phyloP scores from a whole-genome alignment of 30 jellyfish, hydroid and myxozoan genomes.

The Haliclystus octoradiatus region DNA sequence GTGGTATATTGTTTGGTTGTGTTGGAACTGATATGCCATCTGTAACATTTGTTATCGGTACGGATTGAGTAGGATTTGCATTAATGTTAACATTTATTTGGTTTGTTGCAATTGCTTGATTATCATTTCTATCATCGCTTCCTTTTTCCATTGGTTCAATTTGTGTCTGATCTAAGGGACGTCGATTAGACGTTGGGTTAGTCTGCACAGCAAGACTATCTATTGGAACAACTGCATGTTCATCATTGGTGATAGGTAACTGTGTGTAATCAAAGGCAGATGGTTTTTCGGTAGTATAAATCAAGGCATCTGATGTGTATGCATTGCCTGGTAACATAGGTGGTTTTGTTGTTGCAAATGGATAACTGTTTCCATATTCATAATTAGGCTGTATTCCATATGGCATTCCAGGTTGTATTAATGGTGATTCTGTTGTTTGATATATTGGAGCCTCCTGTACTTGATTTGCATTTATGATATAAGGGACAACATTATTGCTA shows the following conservation, averaged over 20 bases:
- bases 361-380: not conserved
- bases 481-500: not conserved
- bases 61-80: not conserved
- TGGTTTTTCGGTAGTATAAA: not conserved
- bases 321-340: not conserved
- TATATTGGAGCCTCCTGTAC: not conserved
- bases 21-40: too few relatives aligned
- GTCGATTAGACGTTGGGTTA: not conserved
- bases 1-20: too few relatives aligned
- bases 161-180: not conserved
- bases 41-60: too few relatives aligned
- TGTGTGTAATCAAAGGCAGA: not conserved
- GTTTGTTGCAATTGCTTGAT: not conserved
- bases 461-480: not conserved
- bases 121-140: not conserved
- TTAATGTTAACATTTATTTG: not conserved
- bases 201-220: too few relatives aligned
- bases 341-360: not conserved
- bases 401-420: not conserved
- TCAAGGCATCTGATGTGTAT: not conserved
- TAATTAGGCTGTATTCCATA: too few relatives aligned
- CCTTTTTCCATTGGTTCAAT: not conserved
- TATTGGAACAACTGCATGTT: too few relatives aligned
- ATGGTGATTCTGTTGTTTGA: not conserved
- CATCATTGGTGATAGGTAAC: too few relatives aligned